phyloP scores from a whole-genome alignment of 2,888 invertebrate genomes.

The Drosophila hamatofila region DNA sequence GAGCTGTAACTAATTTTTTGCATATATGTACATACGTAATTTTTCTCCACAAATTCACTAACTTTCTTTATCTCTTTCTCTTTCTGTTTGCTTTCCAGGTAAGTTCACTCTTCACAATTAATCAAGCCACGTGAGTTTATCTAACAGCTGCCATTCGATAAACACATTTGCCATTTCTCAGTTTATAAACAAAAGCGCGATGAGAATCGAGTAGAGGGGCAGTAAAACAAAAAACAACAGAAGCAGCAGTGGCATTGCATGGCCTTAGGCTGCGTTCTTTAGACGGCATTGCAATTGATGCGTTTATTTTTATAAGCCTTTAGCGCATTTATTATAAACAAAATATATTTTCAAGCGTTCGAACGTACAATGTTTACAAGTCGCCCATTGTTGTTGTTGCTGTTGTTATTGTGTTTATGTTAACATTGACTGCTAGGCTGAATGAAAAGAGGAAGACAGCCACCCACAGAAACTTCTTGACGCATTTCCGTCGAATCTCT shows the following conservation, averaged over 20 bases:
- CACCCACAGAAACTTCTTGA: constrained; percentile 48
- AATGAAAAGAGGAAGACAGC: constrained; percentile 25
- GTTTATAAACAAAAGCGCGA: constrained; percentile 45
- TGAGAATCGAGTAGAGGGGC: background rate
- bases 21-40: constrained; percentile 3
- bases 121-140: constrained; percentile 71
- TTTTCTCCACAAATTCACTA: constrained; percentile 42
- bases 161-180: constrained; percentile 57
- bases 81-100: constrained; percentile 59
- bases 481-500: constrained; percentile 57
- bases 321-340: constrained; percentile 77
- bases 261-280: constrained; percentile 35
- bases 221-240: background rate
- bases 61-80: constrained; percentile 50
- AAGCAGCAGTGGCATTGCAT: background rate
- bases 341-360: constrained; percentile 47
- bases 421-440: constrained; percentile 70
- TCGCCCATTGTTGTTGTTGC: constrained; percentile 20
- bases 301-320: constrained; percentile 75
- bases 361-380: constrained; percentile 38
- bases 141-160: constrained; percentile 34
- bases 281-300: constrained; percentile 56
- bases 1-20: constrained; percentile 4
- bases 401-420: constrained; percentile 61
- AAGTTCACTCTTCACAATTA: constrained; percentile 65